Evolutionary conservation across 2,113 vertebrate species (phyloP).

Genomic region (Stigmatopora nigra): DNA sequence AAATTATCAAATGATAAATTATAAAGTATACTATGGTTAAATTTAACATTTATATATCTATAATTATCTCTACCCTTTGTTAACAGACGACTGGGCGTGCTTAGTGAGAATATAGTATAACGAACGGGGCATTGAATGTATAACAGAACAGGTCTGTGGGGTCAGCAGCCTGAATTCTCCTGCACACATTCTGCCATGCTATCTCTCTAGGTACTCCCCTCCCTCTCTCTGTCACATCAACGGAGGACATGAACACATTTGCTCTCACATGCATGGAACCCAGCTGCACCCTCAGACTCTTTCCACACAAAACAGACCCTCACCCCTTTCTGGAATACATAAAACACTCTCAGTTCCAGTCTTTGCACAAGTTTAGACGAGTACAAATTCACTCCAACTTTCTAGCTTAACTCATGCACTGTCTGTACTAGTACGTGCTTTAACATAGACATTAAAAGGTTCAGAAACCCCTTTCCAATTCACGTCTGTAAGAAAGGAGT

Average conservation of each 20-base stretch:
- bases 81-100: conserved; percentile 55
- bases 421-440: not conserved
- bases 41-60: too few species aligned
- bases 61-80: conserved; percentile 39
- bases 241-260: conserved; percentile 34
- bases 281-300: conserved; percentile 31
- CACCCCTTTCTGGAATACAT: not conserved
- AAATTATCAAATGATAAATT: too few species aligned
- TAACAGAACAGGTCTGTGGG: not conserved
- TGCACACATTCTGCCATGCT: conserved; percentile 33
- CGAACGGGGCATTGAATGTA: conserved; percentile 11
- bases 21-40: too few species aligned
- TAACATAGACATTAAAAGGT: conserved; percentile 5
- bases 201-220: conserved; percentile 17
- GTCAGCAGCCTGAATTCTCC: conserved; percentile 26
- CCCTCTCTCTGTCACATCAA: not conserved
- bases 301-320: not conserved
- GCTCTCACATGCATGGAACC: conserved; percentile 37
- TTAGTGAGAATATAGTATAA: conserved; percentile 36
- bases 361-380: not conserved
- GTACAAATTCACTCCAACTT: not conserved
- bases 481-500: conserved; percentile 60
- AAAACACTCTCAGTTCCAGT: not conserved
- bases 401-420: conserved; percentile 6
- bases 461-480: conserved; percentile 36